phyloP scores from a whole-genome alignment of 2,888 invertebrate genomes.

The Leucophora obtusa region DNA sequence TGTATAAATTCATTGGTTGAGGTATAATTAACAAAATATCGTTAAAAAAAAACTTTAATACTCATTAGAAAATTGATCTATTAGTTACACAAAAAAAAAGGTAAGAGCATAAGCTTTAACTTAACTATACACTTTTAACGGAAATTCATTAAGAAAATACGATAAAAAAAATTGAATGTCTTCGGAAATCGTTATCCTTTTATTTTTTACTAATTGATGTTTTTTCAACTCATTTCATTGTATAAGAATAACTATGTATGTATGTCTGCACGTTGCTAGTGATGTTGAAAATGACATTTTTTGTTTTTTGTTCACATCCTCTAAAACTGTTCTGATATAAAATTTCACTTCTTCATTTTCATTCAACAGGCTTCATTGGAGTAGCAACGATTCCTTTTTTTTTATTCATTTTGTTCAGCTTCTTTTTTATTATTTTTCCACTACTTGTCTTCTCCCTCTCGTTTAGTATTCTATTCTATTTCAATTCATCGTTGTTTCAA shows the following conservation, averaged over 20 bases:
- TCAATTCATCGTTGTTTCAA: constrained; percentile 54
- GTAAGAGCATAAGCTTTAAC: not conserved
- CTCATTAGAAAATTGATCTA: constrained; percentile 9
- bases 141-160: constrained; percentile 56
- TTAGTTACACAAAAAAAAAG: not conserved
- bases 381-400: not conserved
- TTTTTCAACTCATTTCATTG: constrained; percentile 51
- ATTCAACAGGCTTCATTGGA: constrained; percentile 57
- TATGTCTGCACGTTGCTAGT: constrained; percentile 26
- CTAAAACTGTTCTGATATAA: constrained; percentile 8
- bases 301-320: constrained; percentile 24
- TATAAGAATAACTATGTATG: constrained; percentile 38
- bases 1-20: not conserved
- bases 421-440: constrained; percentile 12
- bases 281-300: constrained; percentile 47
- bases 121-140: constrained; percentile 42
- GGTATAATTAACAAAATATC: not conserved
- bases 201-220: constrained; percentile 59
- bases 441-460: constrained; percentile 13
- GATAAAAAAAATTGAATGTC: constrained; percentile 42
- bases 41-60: not conserved
- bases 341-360: constrained; percentile 32
- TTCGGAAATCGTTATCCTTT: constrained; percentile 62
- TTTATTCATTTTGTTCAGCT: constrained; percentile 26
- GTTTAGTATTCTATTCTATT: constrained; percentile 42